A percentile compares a stretch with the other conserved stretches of the same genome.
Evolutionary conservation across 2,113 vertebrate species (phyloP).

Genomic region (Rallus limicola): DNA sequence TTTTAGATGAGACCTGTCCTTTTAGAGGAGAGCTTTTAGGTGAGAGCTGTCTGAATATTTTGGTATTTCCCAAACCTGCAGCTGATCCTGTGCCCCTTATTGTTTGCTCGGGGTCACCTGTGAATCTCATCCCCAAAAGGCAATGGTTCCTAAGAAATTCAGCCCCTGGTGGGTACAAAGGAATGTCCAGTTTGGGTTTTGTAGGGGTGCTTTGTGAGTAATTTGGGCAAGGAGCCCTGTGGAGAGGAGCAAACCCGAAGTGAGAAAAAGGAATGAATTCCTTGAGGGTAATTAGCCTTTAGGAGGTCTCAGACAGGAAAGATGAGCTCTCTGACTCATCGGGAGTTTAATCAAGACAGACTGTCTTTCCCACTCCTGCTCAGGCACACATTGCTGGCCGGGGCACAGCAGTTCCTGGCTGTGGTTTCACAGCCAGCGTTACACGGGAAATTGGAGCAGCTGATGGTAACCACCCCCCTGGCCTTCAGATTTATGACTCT

Average conservation of each 20-base stretch:
- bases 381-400: neutral
- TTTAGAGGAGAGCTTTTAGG: neutral
- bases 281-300: neutral
- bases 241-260: neutral
- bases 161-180: neutral
- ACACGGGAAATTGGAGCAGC: neutral
- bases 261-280: neutral
- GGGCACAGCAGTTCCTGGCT: neutral
- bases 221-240: neutral
- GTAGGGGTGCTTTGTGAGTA: neutral
- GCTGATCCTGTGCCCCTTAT: neutral
- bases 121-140: neutral
- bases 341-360: slow-evolving; percentile 27
- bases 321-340: neutral
- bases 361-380: neutral
- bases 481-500: slow-evolving; percentile 9
- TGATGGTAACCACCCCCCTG: neutral
- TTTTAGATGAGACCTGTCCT: no score
- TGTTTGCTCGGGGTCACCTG: neutral
- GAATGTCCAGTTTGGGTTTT: neutral
- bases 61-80: neutral
- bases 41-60: neutral
- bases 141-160: neutral
- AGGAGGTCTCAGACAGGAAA: neutral
- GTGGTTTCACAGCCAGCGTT: neutral